Evolutionary conservation across 64 coral and sea anemone species (phyloP).

Genomic region (Actinia tenebrosa): DNA sequence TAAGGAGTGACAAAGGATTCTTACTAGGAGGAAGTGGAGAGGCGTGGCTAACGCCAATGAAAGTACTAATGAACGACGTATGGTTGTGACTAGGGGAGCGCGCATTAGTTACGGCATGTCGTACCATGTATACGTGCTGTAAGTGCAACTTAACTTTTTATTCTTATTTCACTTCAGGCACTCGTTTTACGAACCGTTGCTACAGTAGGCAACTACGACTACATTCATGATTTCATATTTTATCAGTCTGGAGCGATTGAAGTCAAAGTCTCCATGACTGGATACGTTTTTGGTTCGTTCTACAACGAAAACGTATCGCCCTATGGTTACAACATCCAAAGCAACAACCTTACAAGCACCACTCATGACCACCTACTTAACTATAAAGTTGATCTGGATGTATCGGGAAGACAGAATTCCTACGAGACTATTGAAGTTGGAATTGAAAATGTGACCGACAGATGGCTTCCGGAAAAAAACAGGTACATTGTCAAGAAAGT

Average conservation of each 20-base stretch:
- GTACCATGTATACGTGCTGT: too few species aligned
- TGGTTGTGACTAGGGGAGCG: too few species aligned
- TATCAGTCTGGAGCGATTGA: conserved; percentile 54
- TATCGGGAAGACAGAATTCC: conserved; percentile 28
- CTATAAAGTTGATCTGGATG: conserved; percentile 56
- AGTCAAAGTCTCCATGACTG: conserved; percentile 41
- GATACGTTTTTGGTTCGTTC: conserved; percentile 34
- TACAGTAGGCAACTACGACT: conserved; percentile 44
- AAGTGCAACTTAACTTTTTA: not conserved
- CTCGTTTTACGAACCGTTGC: conserved; percentile 39
- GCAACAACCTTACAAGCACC: conserved; percentile 26
- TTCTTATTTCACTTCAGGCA: conserved; percentile 3
- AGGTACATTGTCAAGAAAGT: conserved; percentile 36
- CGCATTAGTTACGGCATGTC: too few species aligned
- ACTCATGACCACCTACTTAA: conserved; percentile 51
- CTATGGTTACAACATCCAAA: conserved; percentile 30
- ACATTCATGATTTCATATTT: conserved; percentile 45
- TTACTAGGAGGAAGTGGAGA: too few species aligned
- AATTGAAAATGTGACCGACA: conserved; percentile 42
- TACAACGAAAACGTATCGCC: conserved; percentile 13
- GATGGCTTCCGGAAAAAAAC: conserved; percentile 33
- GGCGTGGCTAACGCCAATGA: too few species aligned
- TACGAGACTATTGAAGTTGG: conserved; percentile 61
- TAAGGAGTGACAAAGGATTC: too few species aligned
- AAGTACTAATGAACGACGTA: too few species aligned